These are phyloP conservation scores for Cotesia congregata DNA, from an alignment of 2,888 invertebrate genomes.

Conservation along the genomic window DNA sequence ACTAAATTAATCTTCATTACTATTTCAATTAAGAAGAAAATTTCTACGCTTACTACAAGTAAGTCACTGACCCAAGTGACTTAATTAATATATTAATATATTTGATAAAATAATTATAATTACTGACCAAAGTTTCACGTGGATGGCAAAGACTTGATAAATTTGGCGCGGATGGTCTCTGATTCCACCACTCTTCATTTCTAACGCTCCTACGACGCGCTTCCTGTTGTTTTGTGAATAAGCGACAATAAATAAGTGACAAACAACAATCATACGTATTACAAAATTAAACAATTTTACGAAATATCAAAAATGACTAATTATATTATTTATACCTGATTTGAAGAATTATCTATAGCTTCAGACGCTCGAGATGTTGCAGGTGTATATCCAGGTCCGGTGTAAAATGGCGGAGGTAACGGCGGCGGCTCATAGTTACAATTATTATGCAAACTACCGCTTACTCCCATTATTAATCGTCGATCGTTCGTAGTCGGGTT, in stretches of 20 bases:
- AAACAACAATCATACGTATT: neutral
- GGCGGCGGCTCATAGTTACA: slow-evolving; percentile 53
- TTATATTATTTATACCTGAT: slow-evolving; percentile 24
- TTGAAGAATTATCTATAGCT: slow-evolving; percentile 45
- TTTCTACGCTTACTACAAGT: neutral
- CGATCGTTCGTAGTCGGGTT: slow-evolving; percentile 31
- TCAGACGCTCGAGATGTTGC: slow-evolving; percentile 46
- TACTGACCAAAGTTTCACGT: slow-evolving; percentile 58
- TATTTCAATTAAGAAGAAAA: too few relatives aligned
- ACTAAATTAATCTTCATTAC: too few relatives aligned
- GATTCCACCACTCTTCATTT: slow-evolving; percentile 56
- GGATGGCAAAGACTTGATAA: slow-evolving; percentile 53
- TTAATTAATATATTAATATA: neutral
- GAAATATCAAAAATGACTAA: too few relatives aligned
- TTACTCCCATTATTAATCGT: slow-evolving; percentile 56
- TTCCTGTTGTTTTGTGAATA: slow-evolving; percentile 45
- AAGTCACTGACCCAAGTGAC: neutral
- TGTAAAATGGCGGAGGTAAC: slow-evolving; percentile 55
- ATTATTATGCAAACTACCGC: slow-evolving; percentile 55
- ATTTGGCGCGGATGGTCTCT: slow-evolving; percentile 54
- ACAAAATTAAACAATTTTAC: too few relatives aligned
- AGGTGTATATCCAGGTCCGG: slow-evolving; percentile 42
- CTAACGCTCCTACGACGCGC: slow-evolving; percentile 52
- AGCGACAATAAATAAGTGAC: neutral
- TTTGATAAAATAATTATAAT: neutral